Evolutionary conservation across 2,888 invertebrate genomes (phyloP), one percentile per base, ranked within the genome.

Genomic region (Pheosia tremula): DNA sequence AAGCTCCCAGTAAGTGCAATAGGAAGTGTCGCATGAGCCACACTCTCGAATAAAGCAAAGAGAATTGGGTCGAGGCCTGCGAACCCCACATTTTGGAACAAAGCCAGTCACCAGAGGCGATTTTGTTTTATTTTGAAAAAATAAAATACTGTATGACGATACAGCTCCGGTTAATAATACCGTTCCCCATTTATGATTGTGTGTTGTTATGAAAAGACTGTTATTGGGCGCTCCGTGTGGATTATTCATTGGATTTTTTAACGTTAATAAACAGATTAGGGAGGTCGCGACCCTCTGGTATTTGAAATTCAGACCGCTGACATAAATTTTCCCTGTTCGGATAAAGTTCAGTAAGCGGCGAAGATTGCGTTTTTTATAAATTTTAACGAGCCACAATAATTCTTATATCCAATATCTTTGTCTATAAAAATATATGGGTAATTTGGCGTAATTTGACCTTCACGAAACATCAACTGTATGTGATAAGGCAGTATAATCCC

Each of bases 11-110:
- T 86, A 84, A 87, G 82, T 88, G 84, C 84, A 86, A 84, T 85
- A 85, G 87, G 86, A 88, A 89, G 86, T 87, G 87, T 90, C 89
- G 85, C 84, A 83, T 86, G 85, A 85, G 75, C 79, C 77, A 81
- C 80, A 77, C 79, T 77, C 81, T 82, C 77, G 83, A 85, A 88
- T 89, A 88, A 89, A 90, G 85, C 85, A 86, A 83, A 80, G 82
- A 78, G 87, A 91, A 90, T 88, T 84, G 78, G 85, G 84, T 86
- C 87, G 88, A 81, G 81, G 78, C 78, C 69, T 79, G 80, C 75
- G 73, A 74, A 85, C 67, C 75, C 76, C 80, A 84, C 84, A 81
- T 87, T 87, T 89, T 91, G 91, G 91, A 91, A 82, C 82, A 82
- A 79, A 82, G 91, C 91, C 91, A 91, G 83, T 79, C 81, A 69